Base-by-base conservation (phyloP, 2,113 vertebrate species). In the Pseudorectes ferrugineus region DNA sequence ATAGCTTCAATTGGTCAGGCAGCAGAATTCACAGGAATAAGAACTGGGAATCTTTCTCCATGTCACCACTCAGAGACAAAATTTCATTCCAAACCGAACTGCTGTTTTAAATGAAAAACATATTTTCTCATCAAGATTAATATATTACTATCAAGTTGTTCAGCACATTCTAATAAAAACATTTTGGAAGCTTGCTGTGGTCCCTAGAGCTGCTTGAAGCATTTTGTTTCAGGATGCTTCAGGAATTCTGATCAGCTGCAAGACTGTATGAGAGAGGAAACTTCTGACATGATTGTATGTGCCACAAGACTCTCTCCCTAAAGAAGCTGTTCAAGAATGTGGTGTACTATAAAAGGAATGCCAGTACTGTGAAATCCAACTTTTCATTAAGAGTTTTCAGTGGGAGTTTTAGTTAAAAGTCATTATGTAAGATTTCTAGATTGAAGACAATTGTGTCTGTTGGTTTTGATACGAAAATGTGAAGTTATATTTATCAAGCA, bases 281-380 rank as follows among this genome's bases (percentile, higher is more conserved):
- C 48, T 95, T 96, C 85, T 84, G 38, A 88, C 93, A 78, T 86
- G 85, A 74, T 88, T 33, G 0, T 74, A 67, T 54, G 66, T 92
- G 96, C 96, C 90, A 91, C 75, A 68, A 90, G 81, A 91, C 80
- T 95, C 95, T 97, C 79, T 95, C 93, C 55, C 94, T 73, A 77
- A 96, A 95, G 88, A 96, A 89, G 23, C 40, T 74, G 68, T 89
- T 96, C 42, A 82, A 88, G 93, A 97, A 97, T 95, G 93, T 74
- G 52, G 19, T 93, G 76, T 93, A 77, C 96, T 92, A 70, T 26
- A 86, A 97, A 94, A 93, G 45, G 33, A 96, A 65, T 95, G 59
- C 73, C 1, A 1, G 78, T 79, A 82, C 93, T 92, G 31, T 71
- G 54, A 84, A 95, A 96, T 67, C 31, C 72, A 95, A 79, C 4